phyloP scores from a whole-genome alignment of 2,113 vertebrate species.

The Fregata magnificens region DNA sequence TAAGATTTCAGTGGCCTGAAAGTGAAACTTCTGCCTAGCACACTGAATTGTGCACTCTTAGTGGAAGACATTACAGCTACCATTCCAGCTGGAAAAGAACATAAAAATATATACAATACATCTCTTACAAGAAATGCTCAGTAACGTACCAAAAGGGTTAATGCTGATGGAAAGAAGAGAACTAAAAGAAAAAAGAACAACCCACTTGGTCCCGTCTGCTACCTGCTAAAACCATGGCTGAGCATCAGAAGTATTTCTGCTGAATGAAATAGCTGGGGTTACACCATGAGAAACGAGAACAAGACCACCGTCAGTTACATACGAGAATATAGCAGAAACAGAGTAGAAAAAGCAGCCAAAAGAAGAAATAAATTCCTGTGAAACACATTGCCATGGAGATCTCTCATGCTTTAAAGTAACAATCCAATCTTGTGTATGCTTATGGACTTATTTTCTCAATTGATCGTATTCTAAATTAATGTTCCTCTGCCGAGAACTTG shows the following conservation, averaged over 20 bases:
- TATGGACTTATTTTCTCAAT: not conserved
- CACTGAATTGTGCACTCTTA: not conserved
- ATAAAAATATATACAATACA: not conserved
- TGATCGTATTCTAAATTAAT: not conserved
- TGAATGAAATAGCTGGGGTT: not conserved
- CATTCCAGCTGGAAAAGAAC: not conserved
- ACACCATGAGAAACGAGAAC: not conserved
- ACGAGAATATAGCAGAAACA: not conserved
- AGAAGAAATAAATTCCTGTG: not conserved
- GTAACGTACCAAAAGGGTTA: not conserved
- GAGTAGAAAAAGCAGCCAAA: not conserved
- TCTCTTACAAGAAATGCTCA: not conserved
- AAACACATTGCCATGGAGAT: not conserved
- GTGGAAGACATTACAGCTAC: not conserved
- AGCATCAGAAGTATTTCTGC: not conserved
- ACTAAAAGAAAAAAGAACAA: not conserved
- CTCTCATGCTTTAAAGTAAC: not conserved
- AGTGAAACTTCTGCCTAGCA: not conserved
- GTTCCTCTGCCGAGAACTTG: not conserved
- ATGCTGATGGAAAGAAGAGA: not conserved
- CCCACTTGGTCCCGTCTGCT: not conserved
- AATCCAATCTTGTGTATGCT: not conserved
- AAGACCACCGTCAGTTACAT: not conserved
- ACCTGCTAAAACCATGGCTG: not conserved
- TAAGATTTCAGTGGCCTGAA: not conserved